phyloP scores from a whole-genome alignment of 2,888 invertebrate genomes.

The Gibbula magus region DNA sequence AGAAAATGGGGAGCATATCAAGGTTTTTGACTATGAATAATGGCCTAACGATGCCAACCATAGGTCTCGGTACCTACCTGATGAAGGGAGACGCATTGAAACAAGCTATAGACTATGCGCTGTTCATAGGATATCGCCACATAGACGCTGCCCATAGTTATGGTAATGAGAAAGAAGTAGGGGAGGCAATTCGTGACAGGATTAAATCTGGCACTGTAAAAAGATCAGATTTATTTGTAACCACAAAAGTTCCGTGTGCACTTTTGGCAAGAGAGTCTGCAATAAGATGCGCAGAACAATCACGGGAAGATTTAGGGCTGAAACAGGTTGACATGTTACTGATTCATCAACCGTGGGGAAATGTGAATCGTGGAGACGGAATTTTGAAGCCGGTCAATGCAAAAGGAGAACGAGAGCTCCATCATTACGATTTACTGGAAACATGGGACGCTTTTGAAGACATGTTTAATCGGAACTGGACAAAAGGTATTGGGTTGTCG shows the following conservation, averaged over 20 bases:
- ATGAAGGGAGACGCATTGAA: conserved; percentile 44
- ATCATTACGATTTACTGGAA: conserved; percentile 48
- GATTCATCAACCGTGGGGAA: conserved; percentile 64
- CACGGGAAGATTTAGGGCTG: conserved; percentile 52
- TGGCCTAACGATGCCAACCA: conserved; percentile 43
- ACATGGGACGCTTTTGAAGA: conserved; percentile 59
- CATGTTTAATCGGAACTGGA: conserved; percentile 45
- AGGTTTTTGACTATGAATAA: not conserved
- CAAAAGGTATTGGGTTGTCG: conserved; percentile 60
- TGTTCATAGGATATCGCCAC: conserved; percentile 55
- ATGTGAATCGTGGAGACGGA: conserved; percentile 50
- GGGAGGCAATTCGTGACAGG: conserved; percentile 45
- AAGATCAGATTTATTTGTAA: conserved; percentile 58
- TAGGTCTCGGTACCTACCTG: conserved; percentile 59
- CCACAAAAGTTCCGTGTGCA: conserved; percentile 53
- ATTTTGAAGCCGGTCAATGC: conserved; percentile 36
- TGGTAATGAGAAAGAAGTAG: conserved; percentile 56
- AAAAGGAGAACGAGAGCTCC: conserved; percentile 45
- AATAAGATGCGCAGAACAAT: conserved; percentile 48
- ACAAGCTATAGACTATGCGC: conserved; percentile 53
- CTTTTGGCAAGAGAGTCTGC: conserved; percentile 45
- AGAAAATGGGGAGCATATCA: too few relatives aligned
- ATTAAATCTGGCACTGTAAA: conserved; percentile 48
- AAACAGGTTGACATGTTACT: conserved; percentile 59
- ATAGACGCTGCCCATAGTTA: conserved; percentile 62